Evolutionary conservation across 2,797 vertebrate genomes (phyloP).

Genomic region (Gallirallus australis): DNA sequence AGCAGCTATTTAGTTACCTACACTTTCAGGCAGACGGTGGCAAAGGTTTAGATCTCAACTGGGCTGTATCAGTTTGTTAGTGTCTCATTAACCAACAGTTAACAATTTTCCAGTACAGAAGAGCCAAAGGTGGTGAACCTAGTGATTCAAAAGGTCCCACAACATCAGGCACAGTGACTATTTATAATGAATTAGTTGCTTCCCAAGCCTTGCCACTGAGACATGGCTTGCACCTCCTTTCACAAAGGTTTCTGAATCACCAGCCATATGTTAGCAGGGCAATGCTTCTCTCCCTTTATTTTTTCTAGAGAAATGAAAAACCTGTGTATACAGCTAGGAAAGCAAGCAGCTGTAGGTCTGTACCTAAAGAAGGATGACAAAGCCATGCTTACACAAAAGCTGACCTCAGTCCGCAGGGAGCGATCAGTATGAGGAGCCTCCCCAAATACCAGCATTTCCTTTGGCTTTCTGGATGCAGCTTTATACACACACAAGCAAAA

Average conservation of each 20-base stretch:
- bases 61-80: background rate
- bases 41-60: background rate
- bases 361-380: background rate
- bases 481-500: background rate
- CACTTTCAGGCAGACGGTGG: background rate
- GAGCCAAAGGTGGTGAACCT: background rate
- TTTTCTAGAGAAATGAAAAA: background rate
- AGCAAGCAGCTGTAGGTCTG: background rate
- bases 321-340: background rate
- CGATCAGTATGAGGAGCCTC: background rate
- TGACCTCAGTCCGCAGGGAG: background rate
- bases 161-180: background rate
- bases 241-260: background rate
- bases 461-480: background rate
- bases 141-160: background rate
- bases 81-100: background rate
- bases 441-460: background rate
- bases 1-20: background rate
- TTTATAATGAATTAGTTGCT: background rate
- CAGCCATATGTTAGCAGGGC: background rate
- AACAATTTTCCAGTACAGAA: background rate
- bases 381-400: background rate
- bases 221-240: background rate
- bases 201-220: background rate
- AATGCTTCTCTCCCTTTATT: background rate